phyloP scores from a whole-genome alignment of 2,797 vertebrate genomes.

The Glossophaga mutica region DNA sequence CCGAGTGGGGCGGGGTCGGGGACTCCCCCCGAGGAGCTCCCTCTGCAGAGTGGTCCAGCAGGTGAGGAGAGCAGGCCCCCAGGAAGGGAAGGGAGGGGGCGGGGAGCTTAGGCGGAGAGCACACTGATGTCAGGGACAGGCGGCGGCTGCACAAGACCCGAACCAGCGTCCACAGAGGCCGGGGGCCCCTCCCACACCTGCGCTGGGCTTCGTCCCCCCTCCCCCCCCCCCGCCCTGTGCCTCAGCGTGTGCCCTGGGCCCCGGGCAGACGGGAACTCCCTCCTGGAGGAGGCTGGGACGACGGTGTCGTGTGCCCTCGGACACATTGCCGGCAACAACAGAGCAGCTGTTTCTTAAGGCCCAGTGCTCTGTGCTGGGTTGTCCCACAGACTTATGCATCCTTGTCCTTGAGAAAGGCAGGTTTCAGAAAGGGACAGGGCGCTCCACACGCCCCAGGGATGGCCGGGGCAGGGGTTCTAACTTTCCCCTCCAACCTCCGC shows the following conservation, averaged over 20 bases:
- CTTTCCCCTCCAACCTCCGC: background rate
- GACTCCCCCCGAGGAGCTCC: background rate
- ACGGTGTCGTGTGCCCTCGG: background rate
- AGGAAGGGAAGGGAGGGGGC: background rate
- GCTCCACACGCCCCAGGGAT: background rate
- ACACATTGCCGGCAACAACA: rapidly evolving
- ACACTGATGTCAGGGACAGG: rapidly evolving
- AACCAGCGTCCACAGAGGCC: no score
- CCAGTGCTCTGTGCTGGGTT: background rate
- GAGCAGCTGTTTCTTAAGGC: background rate
- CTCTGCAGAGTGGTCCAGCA: background rate
- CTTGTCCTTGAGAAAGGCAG: background rate
- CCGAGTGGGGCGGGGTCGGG: no score
- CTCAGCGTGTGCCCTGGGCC: background rate
- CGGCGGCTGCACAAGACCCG: background rate
- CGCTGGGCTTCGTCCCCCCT: no score
- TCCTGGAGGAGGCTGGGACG: background rate
- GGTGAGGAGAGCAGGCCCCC: background rate
- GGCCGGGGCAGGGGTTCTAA: background rate
- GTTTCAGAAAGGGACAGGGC: background rate
- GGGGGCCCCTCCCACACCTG: background rate
- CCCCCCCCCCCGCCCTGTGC: background rate
- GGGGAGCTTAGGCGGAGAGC: background rate
- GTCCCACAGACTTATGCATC: no score
- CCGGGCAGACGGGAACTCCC: background rate